phyloP scores from a whole-genome alignment of 1,140 invertebrate genomes.

The Tetramorium simillimum region DNA sequence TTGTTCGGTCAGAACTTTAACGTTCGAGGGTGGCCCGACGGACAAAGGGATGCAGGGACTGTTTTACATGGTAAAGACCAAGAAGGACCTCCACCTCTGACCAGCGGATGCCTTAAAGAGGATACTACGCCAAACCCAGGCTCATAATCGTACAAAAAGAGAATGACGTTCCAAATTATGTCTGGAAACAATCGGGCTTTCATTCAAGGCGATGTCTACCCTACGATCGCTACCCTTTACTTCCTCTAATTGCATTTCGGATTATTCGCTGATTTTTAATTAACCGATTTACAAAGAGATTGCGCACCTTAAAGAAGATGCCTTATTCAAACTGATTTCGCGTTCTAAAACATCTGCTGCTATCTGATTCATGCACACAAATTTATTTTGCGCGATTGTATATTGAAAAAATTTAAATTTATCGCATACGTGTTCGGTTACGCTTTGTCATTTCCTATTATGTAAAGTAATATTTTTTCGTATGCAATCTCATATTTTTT shows the following conservation, averaged over 20 bases:
- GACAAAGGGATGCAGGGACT: constrained; percentile 74
- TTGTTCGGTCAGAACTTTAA: constrained; percentile 70
- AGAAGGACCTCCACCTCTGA: constrained; percentile 34
- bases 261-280: constrained; percentile 49
- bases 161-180: background rate
- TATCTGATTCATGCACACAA: constrained; percentile 14
- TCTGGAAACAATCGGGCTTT: constrained; percentile 37
- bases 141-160: background rate
- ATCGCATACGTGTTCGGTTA: background rate
- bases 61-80: constrained; percentile 77
- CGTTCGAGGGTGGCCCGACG: constrained; percentile 48
- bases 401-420: background rate
- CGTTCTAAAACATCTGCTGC: background rate
- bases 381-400: background rate
- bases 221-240: constrained; percentile 26
- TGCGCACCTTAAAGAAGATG: constrained; percentile 31
- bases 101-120: constrained; percentile 69
- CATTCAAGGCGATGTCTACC: constrained; percentile 9
- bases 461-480: background rate
- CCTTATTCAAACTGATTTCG: background rate
- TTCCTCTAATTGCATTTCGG: constrained; percentile 38
- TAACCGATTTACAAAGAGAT: constrained; percentile 38
- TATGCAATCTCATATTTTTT: background rate
- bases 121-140: constrained; percentile 18
- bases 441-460: background rate